Percentiles rank a stretch among this genome's conserved stretches.
These are phyloP conservation scores for Rhamnusium bicolor DNA, from an alignment of 2,888 invertebrate species.

Conservation along the genomic window DNA sequence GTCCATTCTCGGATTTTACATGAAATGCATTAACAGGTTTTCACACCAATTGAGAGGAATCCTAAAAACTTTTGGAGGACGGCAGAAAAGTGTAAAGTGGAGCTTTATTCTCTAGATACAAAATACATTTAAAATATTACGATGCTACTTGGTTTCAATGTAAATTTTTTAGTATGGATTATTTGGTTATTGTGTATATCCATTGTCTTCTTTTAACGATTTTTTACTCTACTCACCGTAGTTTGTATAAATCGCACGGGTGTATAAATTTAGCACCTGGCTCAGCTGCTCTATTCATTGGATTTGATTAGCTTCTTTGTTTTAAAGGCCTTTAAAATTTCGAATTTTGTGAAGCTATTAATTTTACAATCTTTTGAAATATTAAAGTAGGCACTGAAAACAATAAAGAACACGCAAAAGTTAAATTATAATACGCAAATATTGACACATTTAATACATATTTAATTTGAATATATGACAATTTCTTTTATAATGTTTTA, in stretches of 20 bases:
- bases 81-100: neutral
- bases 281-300: neutral
- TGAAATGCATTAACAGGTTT: slow-evolving; percentile 20
- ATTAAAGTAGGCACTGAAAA: neutral
- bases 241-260: neutral
- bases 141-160: no score
- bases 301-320: neutral
- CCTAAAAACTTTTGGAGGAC: neutral
- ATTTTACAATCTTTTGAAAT: neutral
- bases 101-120: neutral
- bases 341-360: neutral
- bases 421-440: neutral
- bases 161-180: no score
- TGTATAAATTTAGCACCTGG: neutral
- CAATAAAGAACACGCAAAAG: neutral
- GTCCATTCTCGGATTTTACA: slow-evolving; percentile 10
- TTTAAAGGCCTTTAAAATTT: neutral
- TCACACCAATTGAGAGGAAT: slow-evolving; percentile 1
- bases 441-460: neutral
- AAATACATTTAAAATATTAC: neutral
- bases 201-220: neutral
- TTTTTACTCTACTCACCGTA: neutral
- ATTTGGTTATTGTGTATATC: no score
- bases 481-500: no score
- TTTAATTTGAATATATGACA: neutral